Conservation (phyloP, 1,140 invertebrate species). For the Tetramorium simillimum region DNA sequence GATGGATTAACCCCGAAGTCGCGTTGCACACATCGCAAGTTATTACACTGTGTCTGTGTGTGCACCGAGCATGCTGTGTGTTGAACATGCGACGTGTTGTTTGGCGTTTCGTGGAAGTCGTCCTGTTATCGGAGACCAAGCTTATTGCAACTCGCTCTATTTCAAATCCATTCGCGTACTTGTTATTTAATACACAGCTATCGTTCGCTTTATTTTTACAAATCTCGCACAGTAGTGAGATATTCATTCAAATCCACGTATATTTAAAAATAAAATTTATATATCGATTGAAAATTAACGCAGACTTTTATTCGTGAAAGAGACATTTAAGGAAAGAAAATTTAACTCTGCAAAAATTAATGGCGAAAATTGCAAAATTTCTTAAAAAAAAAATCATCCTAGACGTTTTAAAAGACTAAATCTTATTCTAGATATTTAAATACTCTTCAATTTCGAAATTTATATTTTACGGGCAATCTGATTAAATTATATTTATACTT, state of each 20-base stretch:
- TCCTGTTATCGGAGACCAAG: conserved; percentile 46
- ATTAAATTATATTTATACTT: neutral
- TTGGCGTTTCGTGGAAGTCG: conserved; percentile 54
- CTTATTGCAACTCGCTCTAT: conserved; percentile 38
- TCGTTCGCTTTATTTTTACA: conserved; percentile 11
- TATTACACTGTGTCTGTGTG: conserved; percentile 25
- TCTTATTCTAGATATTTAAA: neutral
- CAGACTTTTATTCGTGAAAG: neutral
- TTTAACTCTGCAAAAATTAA: neutral
- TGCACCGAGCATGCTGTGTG: conserved; percentile 16
- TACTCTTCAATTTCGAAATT: neutral
- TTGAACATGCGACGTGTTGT: conserved; percentile 58
- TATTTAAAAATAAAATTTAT: neutral
- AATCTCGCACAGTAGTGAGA: neutral
- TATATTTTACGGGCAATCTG: neutral
- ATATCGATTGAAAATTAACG: neutral
- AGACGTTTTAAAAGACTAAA: neutral
- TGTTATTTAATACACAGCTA: conserved; percentile 7
- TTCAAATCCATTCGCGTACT: conserved; percentile 48
- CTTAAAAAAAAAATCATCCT: neutral
- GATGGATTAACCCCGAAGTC: conserved; percentile 52
- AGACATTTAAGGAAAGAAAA: neutral
- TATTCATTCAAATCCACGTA: neutral
- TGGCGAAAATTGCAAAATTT: neutral
- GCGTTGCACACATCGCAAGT: conserved; percentile 27